Evolutionary conservation across 2,113 vertebrate species (phyloP), one percentile per base, ranked within the genome.

Genomic region (Lanius collurio): DNA sequence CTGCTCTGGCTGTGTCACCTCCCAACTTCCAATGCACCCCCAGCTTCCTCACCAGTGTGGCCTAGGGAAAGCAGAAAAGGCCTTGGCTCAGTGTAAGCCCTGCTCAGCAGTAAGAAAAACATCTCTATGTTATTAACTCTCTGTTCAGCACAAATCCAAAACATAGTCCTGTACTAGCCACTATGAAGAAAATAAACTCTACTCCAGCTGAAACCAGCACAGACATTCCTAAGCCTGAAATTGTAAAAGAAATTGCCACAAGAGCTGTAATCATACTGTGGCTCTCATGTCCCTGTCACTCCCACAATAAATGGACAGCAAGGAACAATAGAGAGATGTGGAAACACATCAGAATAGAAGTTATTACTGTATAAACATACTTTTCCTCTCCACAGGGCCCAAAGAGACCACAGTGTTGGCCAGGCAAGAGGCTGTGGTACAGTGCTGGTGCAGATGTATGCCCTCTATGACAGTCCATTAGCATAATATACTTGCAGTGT

Each of bases 21-120:
- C 44, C 31, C 26, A 59, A 0, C 53, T 22, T 68, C 33, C 37
- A 27, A 13, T 27, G 27, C 18, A 52, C 3, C 6, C 37, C 9
- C 39, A 37, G 0, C 21, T 33, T 68, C 33, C 37, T 18, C 7
- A 0, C 27, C 37, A 28, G 8, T 0, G 4, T n/a, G 46, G 15
- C 37, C 0, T 37, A 60, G 0, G 0, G 13, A 69, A 69, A 46
- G 27, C 23, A 60, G 46, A 33, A 27, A 37, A 53, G 8, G 39
- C 8, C 46, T 44, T 87, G 53, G 33, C 8, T 69, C 33, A 52
- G 14, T 44, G 18, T 6, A 27, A 77, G 46, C 39, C 53, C 55
- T 13, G 27, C 63, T 77, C 63, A 60, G 33, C 33, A 44, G 19
- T 60, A 37, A 52, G 15, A 60, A 19, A 77, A 52, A 13, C 5